phyloP scores from a whole-genome alignment of 2,888 invertebrate species.

The Platycheirus rosarum region DNA sequence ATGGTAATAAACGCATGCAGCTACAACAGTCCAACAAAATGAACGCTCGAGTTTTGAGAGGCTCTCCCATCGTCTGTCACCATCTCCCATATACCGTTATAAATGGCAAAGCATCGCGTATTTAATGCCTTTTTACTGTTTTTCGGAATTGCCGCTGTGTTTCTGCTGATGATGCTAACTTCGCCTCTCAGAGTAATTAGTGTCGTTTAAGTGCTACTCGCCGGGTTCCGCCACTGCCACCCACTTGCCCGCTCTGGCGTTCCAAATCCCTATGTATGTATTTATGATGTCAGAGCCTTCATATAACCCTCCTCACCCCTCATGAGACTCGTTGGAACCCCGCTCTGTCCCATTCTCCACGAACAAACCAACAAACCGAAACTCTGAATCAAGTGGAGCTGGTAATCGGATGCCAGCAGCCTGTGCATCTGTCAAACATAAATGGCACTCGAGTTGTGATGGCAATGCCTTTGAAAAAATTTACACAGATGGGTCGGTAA shows the following conservation, averaged over 20 bases:
- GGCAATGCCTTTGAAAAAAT: slow-evolving; percentile 48
- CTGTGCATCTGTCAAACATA: slow-evolving; percentile 66
- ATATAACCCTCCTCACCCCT: not conserved
- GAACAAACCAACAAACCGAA: too few relatives aligned
- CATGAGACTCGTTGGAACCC: slow-evolving; percentile 2
- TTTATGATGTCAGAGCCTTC: slow-evolving; percentile 37
- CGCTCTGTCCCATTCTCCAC: too few relatives aligned
- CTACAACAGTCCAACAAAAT: not conserved
- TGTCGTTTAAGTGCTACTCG: slow-evolving; percentile 68
- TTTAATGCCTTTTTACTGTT: slow-evolving; percentile 73
- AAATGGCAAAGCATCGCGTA: slow-evolving; percentile 50
- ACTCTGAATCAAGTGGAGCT: too few relatives aligned
- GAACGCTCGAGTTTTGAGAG: slow-evolving; percentile 24
- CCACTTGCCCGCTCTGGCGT: slow-evolving; percentile 33
- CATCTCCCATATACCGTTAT: slow-evolving; percentile 63
- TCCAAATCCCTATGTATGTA: not conserved
- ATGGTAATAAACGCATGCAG: slow-evolving; percentile 11
- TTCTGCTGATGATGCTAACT: slow-evolving; percentile 9
- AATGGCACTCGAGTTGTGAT: slow-evolving; percentile 30
- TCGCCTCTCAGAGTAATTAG: slow-evolving; percentile 62
- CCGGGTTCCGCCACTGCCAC: slow-evolving; percentile 20
- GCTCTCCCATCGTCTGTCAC: slow-evolving; percentile 23
- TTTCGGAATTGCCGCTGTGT: slow-evolving; percentile 46
- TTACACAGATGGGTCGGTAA: too few relatives aligned
- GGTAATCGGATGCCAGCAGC: slow-evolving; percentile 63